Conservation (phyloP, 2,113 vertebrate genomes). For the Porphyrio hochstetteri region DNA sequence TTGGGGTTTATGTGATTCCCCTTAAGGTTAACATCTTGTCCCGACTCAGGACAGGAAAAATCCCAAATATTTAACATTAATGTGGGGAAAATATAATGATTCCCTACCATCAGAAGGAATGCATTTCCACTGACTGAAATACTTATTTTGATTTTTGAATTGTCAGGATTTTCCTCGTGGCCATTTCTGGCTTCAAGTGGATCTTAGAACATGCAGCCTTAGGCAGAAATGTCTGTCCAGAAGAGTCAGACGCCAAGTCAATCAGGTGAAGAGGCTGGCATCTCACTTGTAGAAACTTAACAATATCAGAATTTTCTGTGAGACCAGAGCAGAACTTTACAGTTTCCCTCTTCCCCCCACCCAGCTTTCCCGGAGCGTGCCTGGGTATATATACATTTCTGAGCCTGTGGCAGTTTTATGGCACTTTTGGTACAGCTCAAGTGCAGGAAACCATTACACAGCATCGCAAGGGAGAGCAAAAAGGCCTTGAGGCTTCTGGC, state of each 20-base stretch:
- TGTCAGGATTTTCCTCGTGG: not conserved
- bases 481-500: not conserved
- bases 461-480: not conserved
- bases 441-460: not conserved
- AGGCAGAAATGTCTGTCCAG: not conserved
- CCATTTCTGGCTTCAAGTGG: not conserved
- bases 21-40: not conserved
- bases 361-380: not conserved
- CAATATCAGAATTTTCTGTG: not conserved
- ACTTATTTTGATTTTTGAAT: not conserved
- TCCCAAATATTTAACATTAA: not conserved
- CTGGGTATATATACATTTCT: not conserved
- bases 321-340: not conserved
- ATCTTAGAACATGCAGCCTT: not conserved
- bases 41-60: not conserved
- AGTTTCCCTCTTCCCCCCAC: not conserved
- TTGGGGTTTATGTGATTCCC: not conserved
- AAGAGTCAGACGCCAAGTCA: not conserved
- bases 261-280: not conserved
- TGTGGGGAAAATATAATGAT: not conserved
- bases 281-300: not conserved
- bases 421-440: not conserved
- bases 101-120: not conserved
- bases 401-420: not conserved
- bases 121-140: not conserved